phyloP scores from a whole-genome alignment of 2,888 invertebrate species.

The Drosophila diplacantha region DNA sequence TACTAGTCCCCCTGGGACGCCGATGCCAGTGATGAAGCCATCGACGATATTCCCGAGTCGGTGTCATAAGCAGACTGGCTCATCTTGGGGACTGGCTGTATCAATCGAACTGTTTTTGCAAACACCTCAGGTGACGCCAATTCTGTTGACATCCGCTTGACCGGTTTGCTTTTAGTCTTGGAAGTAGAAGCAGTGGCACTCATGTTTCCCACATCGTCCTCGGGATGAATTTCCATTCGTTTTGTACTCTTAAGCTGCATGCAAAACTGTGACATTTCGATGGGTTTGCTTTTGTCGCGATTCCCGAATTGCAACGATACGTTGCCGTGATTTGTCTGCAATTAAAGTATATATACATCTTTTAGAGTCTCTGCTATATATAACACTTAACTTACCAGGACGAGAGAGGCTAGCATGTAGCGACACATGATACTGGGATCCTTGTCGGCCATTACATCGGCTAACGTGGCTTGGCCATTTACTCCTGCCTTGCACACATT shows the following conservation, averaged over 20 bases:
- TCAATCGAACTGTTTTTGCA: conserved; percentile 49
- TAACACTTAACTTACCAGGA: conserved; percentile 64
- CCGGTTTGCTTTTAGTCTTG: conserved; percentile 5
- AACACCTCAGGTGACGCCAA: conserved; percentile 20
- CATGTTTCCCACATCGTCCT: conserved; percentile 74
- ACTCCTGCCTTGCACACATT: conserved; percentile 54
- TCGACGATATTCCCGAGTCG: conserved; percentile 60
- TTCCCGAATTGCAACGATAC: conserved; percentile 53
- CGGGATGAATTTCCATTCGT: conserved; percentile 67
- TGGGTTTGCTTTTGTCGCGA: conserved; percentile 54
- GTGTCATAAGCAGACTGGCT: conserved; percentile 40
- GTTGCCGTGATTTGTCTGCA: conserved; percentile 71
- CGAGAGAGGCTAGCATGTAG: conserved; percentile 71
- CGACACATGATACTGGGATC: conserved; percentile 64
- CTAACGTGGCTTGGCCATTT: conserved; percentile 50
- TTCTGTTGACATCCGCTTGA: conserved; percentile 21
- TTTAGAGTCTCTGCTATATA: not conserved
- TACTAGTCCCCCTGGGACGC: conserved; percentile 16
- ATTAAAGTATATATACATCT: not conserved
- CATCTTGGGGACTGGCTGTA: conserved; percentile 53
- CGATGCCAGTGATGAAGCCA: conserved; percentile 43
- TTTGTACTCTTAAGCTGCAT: conserved; percentile 64
- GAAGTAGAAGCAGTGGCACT: not conserved
- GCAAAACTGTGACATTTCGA: conserved; percentile 56
- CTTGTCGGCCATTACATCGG: conserved; percentile 66